A percentile compares a stretch with the other conserved stretches of the same genome.
phyloP scores from a whole-genome alignment of 2,797 vertebrate genomes.

The Girardinus metallicus region DNA sequence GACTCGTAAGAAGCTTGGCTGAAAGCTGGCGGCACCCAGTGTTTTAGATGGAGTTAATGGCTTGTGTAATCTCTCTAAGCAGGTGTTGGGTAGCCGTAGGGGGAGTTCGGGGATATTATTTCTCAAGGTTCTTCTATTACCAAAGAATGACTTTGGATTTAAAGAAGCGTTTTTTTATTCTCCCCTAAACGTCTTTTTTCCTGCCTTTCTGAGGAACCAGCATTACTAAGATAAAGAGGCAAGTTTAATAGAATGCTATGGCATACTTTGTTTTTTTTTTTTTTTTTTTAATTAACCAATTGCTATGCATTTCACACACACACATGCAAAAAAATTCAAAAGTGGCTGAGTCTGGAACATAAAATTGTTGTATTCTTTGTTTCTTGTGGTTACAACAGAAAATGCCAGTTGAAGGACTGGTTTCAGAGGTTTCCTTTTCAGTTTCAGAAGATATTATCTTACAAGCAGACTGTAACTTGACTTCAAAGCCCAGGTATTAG shows the following conservation, averaged over 20 bases:
- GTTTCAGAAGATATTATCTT: slow-evolving; percentile 8
- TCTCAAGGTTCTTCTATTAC: slow-evolving; percentile 68
- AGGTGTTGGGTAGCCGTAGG: slow-evolving; percentile 63
- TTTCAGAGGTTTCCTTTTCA: slow-evolving; percentile 1
- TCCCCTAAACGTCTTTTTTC: neutral
- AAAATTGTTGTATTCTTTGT: neutral
- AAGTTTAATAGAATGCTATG: slow-evolving; percentile 1
- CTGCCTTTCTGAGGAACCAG: slow-evolving; percentile 8
- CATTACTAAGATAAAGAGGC: slow-evolving; percentile 3
- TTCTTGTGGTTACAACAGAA: slow-evolving; percentile 1
- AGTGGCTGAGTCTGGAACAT: neutral
- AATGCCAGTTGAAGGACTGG: neutral
- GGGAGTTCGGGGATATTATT: slow-evolving; percentile 55
- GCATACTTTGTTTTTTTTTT: neutral
- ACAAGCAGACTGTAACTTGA: slow-evolving; percentile 21
- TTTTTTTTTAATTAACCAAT: neutral
- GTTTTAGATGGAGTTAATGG: slow-evolving; percentile 70
- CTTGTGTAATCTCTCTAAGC: slow-evolving; percentile 72
- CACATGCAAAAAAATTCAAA: neutral
- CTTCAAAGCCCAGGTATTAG: slow-evolving; percentile 23
- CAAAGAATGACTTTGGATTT: slow-evolving; percentile 32
- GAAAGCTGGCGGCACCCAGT: slow-evolving; percentile 54
- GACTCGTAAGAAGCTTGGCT: slow-evolving; percentile 49
- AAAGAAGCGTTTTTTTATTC: neutral
- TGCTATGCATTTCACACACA: neutral